Conservation (phyloP, 2,797 vertebrate species). For the Lepilemur ruficaudatus region DNA sequence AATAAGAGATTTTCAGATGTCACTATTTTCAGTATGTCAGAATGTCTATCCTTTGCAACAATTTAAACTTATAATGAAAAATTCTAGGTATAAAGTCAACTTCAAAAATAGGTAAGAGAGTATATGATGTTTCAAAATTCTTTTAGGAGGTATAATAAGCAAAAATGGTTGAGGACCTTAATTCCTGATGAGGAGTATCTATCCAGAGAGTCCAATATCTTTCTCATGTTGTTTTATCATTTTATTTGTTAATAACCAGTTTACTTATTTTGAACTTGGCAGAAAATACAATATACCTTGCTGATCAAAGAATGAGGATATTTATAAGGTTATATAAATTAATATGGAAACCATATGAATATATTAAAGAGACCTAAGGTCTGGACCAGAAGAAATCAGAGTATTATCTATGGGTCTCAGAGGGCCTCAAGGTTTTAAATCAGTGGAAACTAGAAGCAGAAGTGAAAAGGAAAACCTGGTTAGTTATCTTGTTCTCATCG, state of each 20-base stretch:
- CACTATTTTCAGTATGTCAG: neutral
- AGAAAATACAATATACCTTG: neutral
- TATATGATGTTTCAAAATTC: neutral
- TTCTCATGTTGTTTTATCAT: neutral
- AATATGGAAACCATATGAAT: neutral
- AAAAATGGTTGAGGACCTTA: neutral
- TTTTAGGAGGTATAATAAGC: neutral
- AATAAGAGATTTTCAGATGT: neutral
- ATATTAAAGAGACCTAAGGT: neutral
- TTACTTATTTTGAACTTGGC: neutral
- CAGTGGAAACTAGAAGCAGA: neutral
- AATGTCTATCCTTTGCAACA: neutral
- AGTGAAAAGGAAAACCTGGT: neutral
- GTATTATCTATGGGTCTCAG: neutral
- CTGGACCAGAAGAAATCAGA: neutral
- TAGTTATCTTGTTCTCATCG: neutral
- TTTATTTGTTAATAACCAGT: neutral
- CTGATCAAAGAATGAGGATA: neutral
- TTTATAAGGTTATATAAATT: neutral
- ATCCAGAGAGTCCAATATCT: neutral
- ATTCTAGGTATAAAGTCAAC: neutral
- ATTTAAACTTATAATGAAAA: constrained; percentile 1
- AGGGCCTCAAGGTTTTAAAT: neutral
- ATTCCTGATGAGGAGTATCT: neutral
- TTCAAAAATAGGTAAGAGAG: neutral